phyloP scores from a whole-genome alignment of 2,888 invertebrate genomes.

The Melikaiella ostensackeni region DNA sequence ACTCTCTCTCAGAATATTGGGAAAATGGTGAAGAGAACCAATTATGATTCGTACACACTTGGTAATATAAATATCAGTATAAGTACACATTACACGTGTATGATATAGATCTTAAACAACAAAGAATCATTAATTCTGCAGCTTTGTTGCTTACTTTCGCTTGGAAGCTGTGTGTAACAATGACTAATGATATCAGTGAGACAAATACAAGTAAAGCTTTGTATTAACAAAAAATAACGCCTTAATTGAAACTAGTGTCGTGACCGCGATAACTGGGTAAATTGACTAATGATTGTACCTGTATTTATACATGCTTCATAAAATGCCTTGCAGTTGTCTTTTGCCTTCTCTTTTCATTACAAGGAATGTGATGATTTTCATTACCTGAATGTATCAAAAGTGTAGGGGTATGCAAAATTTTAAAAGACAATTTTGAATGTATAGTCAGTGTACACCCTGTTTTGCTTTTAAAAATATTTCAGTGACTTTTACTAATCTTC shows the following conservation, averaged over 20 bases:
- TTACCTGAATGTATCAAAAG: too few species aligned
- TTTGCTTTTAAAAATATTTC: background rate
- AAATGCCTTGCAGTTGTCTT: too few species aligned
- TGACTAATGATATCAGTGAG: slow-evolving; percentile 13
- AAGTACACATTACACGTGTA: background rate
- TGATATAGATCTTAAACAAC: background rate
- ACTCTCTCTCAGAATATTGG: slow-evolving; percentile 88
- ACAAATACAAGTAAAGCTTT: background rate
- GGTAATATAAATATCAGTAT: slow-evolving; percentile 67
- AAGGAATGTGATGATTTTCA: too few species aligned
- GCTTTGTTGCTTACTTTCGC: slow-evolving; percentile 35
- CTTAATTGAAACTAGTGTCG: background rate
- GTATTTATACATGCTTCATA: too few species aligned
- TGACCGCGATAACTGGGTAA: too few species aligned
- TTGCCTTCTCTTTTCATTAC: too few species aligned
- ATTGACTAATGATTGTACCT: too few species aligned
- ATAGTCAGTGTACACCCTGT: too few species aligned
- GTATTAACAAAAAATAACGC: slow-evolving; percentile 3
- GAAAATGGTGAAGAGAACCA: slow-evolving; percentile 87
- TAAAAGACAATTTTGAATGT: too few species aligned
- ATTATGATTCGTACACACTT: slow-evolving; percentile 87
- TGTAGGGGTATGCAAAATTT: too few species aligned
- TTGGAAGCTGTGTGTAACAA: slow-evolving; percentile 46
- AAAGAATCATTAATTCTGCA: slow-evolving; percentile 16
- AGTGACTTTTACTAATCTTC: background rate